These are phyloP conservation scores for Melanophora roralis DNA, from an alignment of 2,888 invertebrate genomes.

Conservation along the genomic window DNA sequence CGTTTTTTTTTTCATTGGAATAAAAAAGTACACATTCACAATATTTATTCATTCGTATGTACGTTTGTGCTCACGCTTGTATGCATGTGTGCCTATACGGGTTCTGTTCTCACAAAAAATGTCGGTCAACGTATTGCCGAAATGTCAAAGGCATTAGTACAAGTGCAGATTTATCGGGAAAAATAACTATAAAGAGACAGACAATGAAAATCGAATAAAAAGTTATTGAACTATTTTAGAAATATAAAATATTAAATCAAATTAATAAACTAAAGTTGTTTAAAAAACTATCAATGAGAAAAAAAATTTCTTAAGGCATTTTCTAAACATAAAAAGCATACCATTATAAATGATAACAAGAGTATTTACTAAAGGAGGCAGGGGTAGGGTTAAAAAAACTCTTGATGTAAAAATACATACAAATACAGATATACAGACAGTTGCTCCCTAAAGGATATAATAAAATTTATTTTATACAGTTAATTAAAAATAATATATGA, in stretches of 20 bases:
- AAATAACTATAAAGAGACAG: slow-evolving; percentile 11
- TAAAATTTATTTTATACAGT: too few relatives aligned
- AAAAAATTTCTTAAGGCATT: background rate
- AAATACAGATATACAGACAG: slow-evolving; percentile 20
- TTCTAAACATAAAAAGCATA: background rate
- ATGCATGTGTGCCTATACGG: background rate
- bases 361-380: slow-evolving; percentile 38
- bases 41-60: too few relatives aligned
- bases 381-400: slow-evolving; percentile 52
- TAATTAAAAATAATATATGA: too few relatives aligned
- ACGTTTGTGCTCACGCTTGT: too few relatives aligned
- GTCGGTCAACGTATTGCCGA: slow-evolving; percentile 62
- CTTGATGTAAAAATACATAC: slow-evolving; percentile 25
- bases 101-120: slow-evolving; percentile 44
- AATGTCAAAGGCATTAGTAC: slow-evolving; percentile 63
- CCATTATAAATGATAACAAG: slow-evolving; percentile 38
- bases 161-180: slow-evolving; percentile 55
- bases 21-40: slow-evolving; percentile 2
- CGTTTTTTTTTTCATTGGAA: slow-evolving; percentile 1
- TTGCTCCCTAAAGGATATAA: slow-evolving; percentile 17
- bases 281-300: background rate
- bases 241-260: slow-evolving; percentile 48
- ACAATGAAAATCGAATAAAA: slow-evolving; percentile 29
- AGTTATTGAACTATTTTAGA: background rate
- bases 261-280: background rate